Conservation (phyloP, 1,140 invertebrate genomes). For the Aphaenogaster ashmeadi region DNA sequence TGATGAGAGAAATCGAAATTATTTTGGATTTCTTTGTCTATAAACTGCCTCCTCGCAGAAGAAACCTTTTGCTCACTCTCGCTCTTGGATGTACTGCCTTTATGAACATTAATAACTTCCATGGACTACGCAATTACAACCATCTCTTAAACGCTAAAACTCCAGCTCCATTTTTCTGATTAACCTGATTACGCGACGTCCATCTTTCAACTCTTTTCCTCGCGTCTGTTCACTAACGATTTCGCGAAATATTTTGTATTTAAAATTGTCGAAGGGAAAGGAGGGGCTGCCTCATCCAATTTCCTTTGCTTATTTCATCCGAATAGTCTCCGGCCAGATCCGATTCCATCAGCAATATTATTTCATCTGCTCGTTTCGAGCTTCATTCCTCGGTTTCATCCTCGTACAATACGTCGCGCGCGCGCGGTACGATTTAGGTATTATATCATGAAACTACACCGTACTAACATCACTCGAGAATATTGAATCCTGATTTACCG, state of each 20-base stretch:
- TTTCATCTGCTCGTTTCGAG: slow-evolving; percentile 70
- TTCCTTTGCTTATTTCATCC: slow-evolving; percentile 65
- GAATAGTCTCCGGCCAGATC: slow-evolving; percentile 65
- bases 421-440: slow-evolving; percentile 73
- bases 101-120: neutral
- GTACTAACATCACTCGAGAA: slow-evolving; percentile 64
- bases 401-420: slow-evolving; percentile 68
- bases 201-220: neutral
- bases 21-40: slow-evolving; percentile 47
- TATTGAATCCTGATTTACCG: slow-evolving; percentile 63
- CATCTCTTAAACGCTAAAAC: neutral
- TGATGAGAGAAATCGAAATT: slow-evolving; percentile 12
- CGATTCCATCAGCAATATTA: slow-evolving; percentile 75
- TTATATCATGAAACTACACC: slow-evolving; percentile 67
- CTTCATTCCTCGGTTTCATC: slow-evolving; percentile 66
- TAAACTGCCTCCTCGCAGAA: neutral
- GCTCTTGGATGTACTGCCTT: neutral
- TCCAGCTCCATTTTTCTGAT: neutral
- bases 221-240: slow-evolving; percentile 32
- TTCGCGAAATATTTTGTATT: slow-evolving; percentile 72
- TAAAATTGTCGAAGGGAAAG: slow-evolving; percentile 46
- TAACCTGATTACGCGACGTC: slow-evolving; percentile 33
- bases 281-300: slow-evolving; percentile 66
- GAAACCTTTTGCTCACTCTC: neutral
- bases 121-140: neutral